Evolutionary conservation across 1,140 invertebrate genomes (phyloP).

Genomic region (Pectinophora gossypiella): DNA sequence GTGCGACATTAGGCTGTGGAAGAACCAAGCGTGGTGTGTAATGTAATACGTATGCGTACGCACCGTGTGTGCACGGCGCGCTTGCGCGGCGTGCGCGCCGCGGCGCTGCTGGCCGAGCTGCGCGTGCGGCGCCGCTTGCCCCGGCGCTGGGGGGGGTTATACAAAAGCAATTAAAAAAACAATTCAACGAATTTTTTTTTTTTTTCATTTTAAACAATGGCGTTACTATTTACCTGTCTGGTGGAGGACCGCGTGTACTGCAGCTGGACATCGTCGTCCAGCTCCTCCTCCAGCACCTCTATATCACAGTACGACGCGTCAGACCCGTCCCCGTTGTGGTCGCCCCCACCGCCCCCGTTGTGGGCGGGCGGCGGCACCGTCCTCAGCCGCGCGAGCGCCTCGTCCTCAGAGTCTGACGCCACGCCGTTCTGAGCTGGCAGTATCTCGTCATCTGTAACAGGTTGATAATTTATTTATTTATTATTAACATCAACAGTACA

Average conservation of each 20-base stretch:
- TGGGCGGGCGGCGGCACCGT: neutral
- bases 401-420: neutral
- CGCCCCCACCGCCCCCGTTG: conserved; percentile 6
- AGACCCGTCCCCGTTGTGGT: neutral
- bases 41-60: too few species aligned
- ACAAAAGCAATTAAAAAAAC: too few species aligned
- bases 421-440: neutral
- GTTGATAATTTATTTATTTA: too few species aligned
- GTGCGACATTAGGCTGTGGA: too few species aligned
- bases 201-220: too few species aligned
- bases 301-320: conserved; percentile 13
- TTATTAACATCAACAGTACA: too few species aligned
- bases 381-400: neutral
- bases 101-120: neutral
- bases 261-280: conserved; percentile 35
- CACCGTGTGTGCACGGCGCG: conserved; percentile 8
- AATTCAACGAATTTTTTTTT: too few species aligned
- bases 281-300: conserved; percentile 33
- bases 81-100: conserved; percentile 13
- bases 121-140: neutral
- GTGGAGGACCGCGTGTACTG: conserved; percentile 34
- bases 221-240: too few species aligned
- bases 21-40: too few species aligned
- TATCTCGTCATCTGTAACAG: too few species aligned
- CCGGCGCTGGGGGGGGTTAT: neutral